phyloP scores from a whole-genome alignment of 35 echinoderm and acorn worm genomes.

The Heliocidaris erythrogramma region DNA sequence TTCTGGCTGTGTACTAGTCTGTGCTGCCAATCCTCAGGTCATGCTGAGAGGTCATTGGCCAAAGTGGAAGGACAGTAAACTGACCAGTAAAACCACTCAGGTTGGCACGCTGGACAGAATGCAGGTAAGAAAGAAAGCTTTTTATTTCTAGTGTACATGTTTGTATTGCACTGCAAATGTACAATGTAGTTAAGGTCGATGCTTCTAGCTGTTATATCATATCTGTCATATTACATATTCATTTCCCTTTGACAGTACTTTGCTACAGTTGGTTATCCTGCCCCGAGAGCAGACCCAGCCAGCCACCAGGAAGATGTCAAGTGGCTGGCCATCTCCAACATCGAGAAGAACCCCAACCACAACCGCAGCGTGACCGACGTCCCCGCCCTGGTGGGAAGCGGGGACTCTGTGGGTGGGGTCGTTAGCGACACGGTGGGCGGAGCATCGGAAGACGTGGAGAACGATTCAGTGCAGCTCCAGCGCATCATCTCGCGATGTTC shows the following conservation, averaged over 20 bases:
- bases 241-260: constrained; percentile 66
- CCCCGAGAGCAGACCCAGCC: constrained; percentile 32
- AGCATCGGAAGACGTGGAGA: constrained; percentile 53
- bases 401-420: constrained; percentile 94
- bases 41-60: constrained; percentile 84
- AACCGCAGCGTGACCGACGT: constrained; percentile 67
- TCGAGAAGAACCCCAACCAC: constrained; percentile 64
- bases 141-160: not conserved
- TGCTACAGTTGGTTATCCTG: constrained; percentile 89
- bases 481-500: constrained; percentile 87
- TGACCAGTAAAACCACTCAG: constrained; percentile 87
- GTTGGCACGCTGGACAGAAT: constrained; percentile 82
- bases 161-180: too few relatives aligned
- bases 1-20: constrained; percentile 90
- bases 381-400: constrained; percentile 93
- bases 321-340: constrained; percentile 85
- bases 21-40: constrained; percentile 84
- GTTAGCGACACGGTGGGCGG: constrained; percentile 94
- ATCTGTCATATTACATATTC: too few relatives aligned
- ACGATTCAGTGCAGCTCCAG: constrained; percentile 92
- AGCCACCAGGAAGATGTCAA: constrained; percentile 62
- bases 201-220: too few relatives aligned
- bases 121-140: constrained; percentile 59
- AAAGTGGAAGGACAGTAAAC: constrained; percentile 69
- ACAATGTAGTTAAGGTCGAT: too few relatives aligned